These are phyloP conservation scores for Notechis scutatus DNA, from an alignment of 2,113 vertebrate species.

Conservation along the genomic window DNA sequence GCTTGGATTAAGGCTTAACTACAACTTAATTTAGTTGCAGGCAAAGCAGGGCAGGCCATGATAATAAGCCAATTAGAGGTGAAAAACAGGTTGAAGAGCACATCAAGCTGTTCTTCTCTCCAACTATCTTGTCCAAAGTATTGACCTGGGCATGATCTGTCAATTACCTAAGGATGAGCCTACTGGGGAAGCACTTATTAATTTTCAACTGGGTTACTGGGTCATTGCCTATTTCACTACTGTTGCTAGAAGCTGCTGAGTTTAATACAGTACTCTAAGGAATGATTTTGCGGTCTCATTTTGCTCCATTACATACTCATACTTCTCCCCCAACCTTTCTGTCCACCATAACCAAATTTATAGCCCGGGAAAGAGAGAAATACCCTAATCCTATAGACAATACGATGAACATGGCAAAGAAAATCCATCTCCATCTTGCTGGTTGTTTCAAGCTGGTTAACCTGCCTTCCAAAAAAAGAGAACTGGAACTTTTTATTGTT, in stretches of 20 bases:
- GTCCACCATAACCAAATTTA: not conserved
- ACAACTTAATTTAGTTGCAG: not conserved
- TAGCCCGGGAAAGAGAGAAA: not conserved
- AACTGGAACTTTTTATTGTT: not conserved
- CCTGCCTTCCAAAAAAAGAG: not conserved
- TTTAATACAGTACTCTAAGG: not conserved
- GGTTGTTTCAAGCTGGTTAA: not conserved
- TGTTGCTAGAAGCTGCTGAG: not conserved
- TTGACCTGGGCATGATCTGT: not conserved
- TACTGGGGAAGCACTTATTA: not conserved
- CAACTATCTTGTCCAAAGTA: not conserved
- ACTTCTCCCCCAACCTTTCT: not conserved
- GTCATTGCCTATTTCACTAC: not conserved
- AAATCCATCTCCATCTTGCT: not conserved
- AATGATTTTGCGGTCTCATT: not conserved
- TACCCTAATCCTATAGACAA: not conserved
- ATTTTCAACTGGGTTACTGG: not conserved
- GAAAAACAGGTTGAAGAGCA: not conserved
- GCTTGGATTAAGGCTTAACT: not conserved
- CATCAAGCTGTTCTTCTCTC: not conserved
- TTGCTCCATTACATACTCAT: not conserved
- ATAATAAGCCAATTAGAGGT: not conserved
- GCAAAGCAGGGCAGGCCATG: not conserved
- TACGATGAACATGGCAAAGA: not conserved
- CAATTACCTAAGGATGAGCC: not conserved